Percentiles rank a stretch among this genome's conserved stretches.
These are phyloP conservation scores for Phortica magna DNA, from an alignment of 2,888 invertebrate genomes.

Conservation along the genomic window DNA sequence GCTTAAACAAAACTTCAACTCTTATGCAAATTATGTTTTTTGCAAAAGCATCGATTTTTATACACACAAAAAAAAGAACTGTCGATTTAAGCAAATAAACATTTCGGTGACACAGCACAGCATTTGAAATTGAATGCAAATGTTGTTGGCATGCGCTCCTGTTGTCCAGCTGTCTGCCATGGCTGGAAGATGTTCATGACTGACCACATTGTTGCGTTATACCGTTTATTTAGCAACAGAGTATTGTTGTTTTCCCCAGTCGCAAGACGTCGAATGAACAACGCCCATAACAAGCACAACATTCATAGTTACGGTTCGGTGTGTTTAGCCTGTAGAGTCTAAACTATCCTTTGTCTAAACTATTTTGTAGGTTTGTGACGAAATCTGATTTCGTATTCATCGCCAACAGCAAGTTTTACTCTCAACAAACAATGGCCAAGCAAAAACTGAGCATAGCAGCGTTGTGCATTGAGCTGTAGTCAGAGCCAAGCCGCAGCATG, in stretches of 20 bases:
- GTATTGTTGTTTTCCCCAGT: constrained; percentile 1
- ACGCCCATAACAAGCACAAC: background rate
- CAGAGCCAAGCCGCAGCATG: no score
- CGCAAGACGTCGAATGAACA: background rate
- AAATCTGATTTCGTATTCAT: constrained; percentile 38
- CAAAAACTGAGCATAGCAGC: constrained; percentile 45
- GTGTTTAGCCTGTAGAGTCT: background rate
- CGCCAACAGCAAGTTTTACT: constrained; percentile 32
- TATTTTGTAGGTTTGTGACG: constrained; percentile 9
- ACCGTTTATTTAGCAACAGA: constrained; percentile 16
- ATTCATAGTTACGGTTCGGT: background rate
- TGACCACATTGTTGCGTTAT: constrained; percentile 18
- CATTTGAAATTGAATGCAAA: background rate
- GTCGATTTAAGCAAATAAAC: background rate
- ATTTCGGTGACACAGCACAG: background rate
- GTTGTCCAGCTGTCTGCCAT: background rate
- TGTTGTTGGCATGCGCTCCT: no score
- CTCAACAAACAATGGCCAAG: constrained; percentile 58
- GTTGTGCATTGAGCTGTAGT: background rate
- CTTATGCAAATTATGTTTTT: no score
- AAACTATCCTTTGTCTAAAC: constrained; percentile 4
- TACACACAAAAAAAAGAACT: background rate
- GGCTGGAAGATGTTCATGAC: constrained; percentile 12
- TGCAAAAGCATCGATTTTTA: background rate
- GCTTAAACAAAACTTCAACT: no score